Conservation (phyloP, 2,113 vertebrate genomes). For the Cyphomyrus plagiostoma region DNA sequence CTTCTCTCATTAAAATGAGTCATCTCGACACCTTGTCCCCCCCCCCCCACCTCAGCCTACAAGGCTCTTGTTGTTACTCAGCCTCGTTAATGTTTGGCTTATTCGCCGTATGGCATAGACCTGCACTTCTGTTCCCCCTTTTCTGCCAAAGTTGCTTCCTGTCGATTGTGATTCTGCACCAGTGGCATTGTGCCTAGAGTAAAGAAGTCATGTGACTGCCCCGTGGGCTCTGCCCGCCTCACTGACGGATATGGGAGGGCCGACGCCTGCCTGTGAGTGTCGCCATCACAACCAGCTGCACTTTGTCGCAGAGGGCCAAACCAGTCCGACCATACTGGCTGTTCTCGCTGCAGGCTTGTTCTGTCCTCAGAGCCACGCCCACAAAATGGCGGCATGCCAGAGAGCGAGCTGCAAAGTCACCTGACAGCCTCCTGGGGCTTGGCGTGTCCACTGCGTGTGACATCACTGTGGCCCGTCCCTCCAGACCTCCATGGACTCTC, state of each 20-base stretch:
- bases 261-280: neutral
- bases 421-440: neutral
- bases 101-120: neutral
- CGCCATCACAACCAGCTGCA: neutral
- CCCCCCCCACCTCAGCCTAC: conserved; percentile 35
- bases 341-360: neutral
- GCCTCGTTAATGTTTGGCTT: conserved; percentile 52
- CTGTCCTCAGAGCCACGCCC: neutral
- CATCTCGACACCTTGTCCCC: conserved; percentile 44
- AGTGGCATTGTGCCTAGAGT: neutral
- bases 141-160: neutral
- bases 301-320: neutral
- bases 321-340: neutral
- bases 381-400: neutral
- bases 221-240: neutral
- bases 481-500: neutral
- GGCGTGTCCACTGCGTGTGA: neutral
- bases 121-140: neutral
- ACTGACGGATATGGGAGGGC: neutral
- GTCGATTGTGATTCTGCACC: neutral
- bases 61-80: conserved; percentile 39
- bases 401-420: neutral
- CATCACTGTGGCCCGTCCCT: neutral
- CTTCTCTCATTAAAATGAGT: conserved; percentile 52
- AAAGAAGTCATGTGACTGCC: neutral